These are phyloP conservation scores for Eilema depressum DNA, from an alignment of 2,888 invertebrate species.

Conservation along the genomic window DNA sequence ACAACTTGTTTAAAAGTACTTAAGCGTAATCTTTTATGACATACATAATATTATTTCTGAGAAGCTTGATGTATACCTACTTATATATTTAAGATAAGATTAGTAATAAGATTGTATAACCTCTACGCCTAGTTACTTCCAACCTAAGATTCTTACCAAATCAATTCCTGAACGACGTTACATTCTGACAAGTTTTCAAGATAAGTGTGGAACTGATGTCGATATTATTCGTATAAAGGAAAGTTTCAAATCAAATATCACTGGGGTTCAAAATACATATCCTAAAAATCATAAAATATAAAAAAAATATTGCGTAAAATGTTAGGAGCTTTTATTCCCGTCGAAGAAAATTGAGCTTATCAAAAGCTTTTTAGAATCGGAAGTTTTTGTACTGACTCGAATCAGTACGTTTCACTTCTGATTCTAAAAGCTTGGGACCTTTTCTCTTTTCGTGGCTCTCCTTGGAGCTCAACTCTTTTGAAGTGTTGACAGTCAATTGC, in stretches of 20 bases:
- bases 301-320: no score
- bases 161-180: constrained; percentile 7
- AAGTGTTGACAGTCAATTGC: background rate
- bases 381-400: background rate
- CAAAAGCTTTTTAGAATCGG: background rate
- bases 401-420: background rate
- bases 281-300: background rate
- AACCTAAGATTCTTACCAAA: constrained; percentile 15
- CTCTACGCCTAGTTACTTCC: constrained; percentile 31
- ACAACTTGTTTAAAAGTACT: constrained; percentile 32
- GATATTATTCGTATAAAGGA: background rate
- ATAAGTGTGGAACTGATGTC: background rate
- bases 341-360: background rate
- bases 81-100: constrained; percentile 34
- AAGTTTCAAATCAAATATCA: background rate
- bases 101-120: constrained; percentile 38
- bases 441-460: background rate
- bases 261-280: background rate
- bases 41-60: constrained; percentile 34
- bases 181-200: constrained; percentile 35
- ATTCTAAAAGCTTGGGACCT: background rate
- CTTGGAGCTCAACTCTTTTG: background rate
- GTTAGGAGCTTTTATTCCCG: background rate
- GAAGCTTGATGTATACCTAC: constrained; percentile 40
- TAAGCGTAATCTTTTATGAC: constrained; percentile 36